Base-by-base conservation (phyloP, 37 sponge, comb jelly and placozoan genomes). In the Mnemiopsis leidyi region DNA sequence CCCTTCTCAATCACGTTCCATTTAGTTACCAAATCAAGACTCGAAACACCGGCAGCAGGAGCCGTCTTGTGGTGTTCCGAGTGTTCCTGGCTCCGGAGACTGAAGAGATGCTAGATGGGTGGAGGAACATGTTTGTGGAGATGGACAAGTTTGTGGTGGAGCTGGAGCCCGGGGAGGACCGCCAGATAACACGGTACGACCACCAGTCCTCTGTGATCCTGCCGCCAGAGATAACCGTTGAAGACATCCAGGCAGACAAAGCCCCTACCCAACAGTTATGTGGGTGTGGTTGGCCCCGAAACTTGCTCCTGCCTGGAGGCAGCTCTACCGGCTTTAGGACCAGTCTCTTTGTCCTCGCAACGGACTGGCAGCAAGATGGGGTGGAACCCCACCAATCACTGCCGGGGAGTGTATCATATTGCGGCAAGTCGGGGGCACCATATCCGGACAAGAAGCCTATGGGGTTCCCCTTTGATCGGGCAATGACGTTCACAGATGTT, bases 271-370 rank as follows among this genome's bases (percentile, higher is more conserved):
- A n/a, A 39, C 25, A 16, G 1, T 1, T 26, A 3, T 85, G 90
- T 85, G 90, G 90, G 90, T 85, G 90, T 85, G 90, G 90, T 28
- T 85, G 90, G 90, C 90, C 90, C 1, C 90, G 40, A 18, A 85
- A 85, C 67, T 67, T 85, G 38, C 67, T 85, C 67, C 23, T 85
- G 0, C 90, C 90, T 40, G 0, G 90, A 5, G 90, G 90, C 13
- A 40, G 3, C 35, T 28, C 90, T 23, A 5, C 38, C 26, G 61
- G 90, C 20, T 39, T 85, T 40, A 38, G 21, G 29, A 67, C 90
- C 0, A 38, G 0, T 5, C 2, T 85, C 28, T 85, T 85, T 1
- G 90, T 85, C 16, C 24, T 85, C 7, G 90, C 90, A 32, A 85
- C 90, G 0, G 61, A 85, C 90, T 85, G 90, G 90, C 3, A 23